phyloP scores from a whole-genome alignment of 2,888 invertebrate species.

The Calliopum simillimum region DNA sequence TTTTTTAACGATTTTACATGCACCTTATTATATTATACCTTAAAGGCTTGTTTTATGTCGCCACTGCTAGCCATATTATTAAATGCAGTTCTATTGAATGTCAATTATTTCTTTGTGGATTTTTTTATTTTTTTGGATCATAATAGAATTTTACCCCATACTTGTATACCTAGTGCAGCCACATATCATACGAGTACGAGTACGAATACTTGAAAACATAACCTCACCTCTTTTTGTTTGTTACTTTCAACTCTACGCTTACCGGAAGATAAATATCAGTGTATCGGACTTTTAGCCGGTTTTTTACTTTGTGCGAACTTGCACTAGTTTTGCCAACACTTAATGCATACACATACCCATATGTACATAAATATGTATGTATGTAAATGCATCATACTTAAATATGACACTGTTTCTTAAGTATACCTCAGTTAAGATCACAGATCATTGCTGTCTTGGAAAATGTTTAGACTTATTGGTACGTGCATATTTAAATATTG shows the following conservation, averaged over 20 bases:
- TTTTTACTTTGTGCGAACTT: conserved; percentile 41
- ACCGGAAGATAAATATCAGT: conserved; percentile 44
- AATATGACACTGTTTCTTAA: too few species aligned
- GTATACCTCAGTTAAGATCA: too few species aligned
- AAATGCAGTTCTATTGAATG: conserved; percentile 23
- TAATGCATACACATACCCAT: conserved; percentile 21
- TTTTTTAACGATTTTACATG: too few species aligned
- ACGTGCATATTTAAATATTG: too few species aligned
- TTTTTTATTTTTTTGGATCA: conserved; percentile 6
- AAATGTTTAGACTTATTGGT: too few species aligned
- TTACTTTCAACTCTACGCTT: conserved; percentile 11
- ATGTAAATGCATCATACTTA: neutral
- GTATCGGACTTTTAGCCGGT: conserved; percentile 14
- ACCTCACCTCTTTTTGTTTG: conserved; percentile 38
- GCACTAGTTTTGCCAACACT: conserved; percentile 41
- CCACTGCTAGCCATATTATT: too few species aligned
- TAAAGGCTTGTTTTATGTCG: too few species aligned
- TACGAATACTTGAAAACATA: neutral
- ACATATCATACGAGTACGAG: neutral
- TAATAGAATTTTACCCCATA: conserved; percentile 13
- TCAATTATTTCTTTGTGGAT: conserved; percentile 21
- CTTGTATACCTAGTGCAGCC: conserved; percentile 1
- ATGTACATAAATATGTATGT: conserved; percentile 4
- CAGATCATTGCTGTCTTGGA: too few species aligned
- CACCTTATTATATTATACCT: too few species aligned